phyloP scores from a whole-genome alignment of 2,113 vertebrate species.

The Seriola aureovittata region DNA sequence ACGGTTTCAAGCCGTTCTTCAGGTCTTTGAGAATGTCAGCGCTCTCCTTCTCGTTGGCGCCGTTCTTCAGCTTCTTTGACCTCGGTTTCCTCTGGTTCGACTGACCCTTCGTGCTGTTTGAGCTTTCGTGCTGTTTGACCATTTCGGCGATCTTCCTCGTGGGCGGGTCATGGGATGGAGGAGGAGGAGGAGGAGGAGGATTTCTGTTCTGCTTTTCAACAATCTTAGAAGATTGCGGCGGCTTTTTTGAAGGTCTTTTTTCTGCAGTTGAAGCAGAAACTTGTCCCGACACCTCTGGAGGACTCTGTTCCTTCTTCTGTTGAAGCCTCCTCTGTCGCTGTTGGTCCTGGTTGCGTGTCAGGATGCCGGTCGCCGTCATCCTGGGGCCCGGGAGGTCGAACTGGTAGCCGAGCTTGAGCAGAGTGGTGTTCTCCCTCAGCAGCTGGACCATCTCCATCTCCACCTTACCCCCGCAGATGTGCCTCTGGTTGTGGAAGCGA shows the following conservation, averaged over 20 bases:
- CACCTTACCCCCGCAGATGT: slow-evolving; percentile 93
- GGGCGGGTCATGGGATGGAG: slow-evolving; percentile 49
- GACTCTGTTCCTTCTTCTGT: slow-evolving; percentile 83
- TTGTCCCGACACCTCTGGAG: slow-evolving; percentile 74
- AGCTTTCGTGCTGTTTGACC: slow-evolving; percentile 87
- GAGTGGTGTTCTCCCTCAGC: slow-evolving; percentile 89
- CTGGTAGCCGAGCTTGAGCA: slow-evolving; percentile 92
- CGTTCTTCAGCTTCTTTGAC: slow-evolving; percentile 87
- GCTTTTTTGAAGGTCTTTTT: slow-evolving; percentile 82
- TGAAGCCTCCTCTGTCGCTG: slow-evolving; percentile 90
- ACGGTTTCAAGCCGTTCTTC: slow-evolving; percentile 87
- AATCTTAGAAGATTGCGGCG: slow-evolving; percentile 76
- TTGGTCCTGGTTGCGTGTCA: slow-evolving; percentile 93
- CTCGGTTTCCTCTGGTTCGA: slow-evolving; percentile 87
- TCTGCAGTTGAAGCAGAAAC: slow-evolving; percentile 75
- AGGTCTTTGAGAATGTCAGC: slow-evolving; percentile 86
- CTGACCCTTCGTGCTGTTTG: slow-evolving; percentile 76
- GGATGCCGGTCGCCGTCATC: slow-evolving; percentile 91
- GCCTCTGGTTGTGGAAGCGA: slow-evolving; percentile 93
- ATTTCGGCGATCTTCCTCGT: slow-evolving; percentile 89
- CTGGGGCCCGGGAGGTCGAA: slow-evolving; percentile 93
- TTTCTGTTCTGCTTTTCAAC: slow-evolving; percentile 60
- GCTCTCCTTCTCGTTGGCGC: slow-evolving; percentile 78
- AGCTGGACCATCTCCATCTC: slow-evolving; percentile 94
- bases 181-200: background rate